phyloP scores from a whole-genome alignment of 2,113 vertebrate genomes.

The Zosterops hypoxanthus region DNA sequence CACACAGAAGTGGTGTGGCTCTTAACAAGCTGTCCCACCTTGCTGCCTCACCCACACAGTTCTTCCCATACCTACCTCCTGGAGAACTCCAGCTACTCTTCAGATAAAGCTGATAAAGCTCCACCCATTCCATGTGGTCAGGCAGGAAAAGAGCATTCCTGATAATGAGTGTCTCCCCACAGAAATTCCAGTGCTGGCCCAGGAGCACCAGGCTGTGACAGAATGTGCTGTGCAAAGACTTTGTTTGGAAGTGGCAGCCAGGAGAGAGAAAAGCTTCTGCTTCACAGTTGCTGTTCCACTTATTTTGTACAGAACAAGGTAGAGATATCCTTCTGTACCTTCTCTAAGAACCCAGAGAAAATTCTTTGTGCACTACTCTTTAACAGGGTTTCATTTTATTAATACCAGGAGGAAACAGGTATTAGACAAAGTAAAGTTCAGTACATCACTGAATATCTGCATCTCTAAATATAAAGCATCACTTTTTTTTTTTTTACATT shows the following conservation, averaged over 20 bases:
- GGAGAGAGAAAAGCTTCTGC: not conserved
- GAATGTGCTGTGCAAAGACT: fast-evolving
- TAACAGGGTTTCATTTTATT: slow-evolving; percentile 16
- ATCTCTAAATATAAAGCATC: slow-evolving; percentile 61
- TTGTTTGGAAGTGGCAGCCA: not conserved
- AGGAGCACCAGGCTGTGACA: not conserved
- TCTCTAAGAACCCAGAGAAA: not conserved
- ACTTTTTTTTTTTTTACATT: slow-evolving; percentile 48
- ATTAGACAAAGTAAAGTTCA: slow-evolving; percentile 12
- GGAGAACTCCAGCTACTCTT: not conserved
- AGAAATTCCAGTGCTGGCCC: not conserved
- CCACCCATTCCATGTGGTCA: not conserved
- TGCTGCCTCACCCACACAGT: not conserved
- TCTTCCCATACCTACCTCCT: not conserved
- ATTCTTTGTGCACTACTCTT: not conserved
- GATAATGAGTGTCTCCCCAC: not conserved
- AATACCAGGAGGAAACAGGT: not conserved
- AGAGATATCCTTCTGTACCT: not conserved
- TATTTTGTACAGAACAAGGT: not conserved
- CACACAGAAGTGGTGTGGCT: not conserved
- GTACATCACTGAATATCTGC: not conserved
- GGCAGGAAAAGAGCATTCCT: not conserved
- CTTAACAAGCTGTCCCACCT: not conserved
- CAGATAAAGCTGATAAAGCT: not conserved
- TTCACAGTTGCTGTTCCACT: not conserved